Evolutionary conservation across 1,140 invertebrate species (phyloP).

Genomic region (Drosophila serrata): DNA sequence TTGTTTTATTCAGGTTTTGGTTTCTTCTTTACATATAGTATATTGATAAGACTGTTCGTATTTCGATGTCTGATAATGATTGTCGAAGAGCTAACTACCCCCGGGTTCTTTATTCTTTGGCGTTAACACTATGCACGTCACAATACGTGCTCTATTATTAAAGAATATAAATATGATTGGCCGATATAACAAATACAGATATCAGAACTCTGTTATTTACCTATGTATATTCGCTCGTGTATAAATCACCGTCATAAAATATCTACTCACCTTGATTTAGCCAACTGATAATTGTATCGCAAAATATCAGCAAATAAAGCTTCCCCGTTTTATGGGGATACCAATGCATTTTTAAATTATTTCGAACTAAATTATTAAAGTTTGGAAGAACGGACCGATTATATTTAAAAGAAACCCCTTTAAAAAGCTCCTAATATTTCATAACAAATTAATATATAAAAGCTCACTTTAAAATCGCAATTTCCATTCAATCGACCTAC

Average conservation of each 20-base stretch:
- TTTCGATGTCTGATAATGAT: conserved; percentile 28
- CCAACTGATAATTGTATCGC: conserved; percentile 20
- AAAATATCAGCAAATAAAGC: conserved; percentile 13
- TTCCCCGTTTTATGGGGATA: conserved; percentile 18
- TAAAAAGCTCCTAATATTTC: too few species aligned
- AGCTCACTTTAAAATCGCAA: neutral
- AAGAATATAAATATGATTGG: conserved; percentile 3
- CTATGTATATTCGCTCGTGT: neutral
- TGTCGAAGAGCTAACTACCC: conserved; percentile 2
- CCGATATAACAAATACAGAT: conserved; percentile 12
- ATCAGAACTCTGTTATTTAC: conserved; percentile 5
- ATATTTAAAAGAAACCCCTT: neutral
- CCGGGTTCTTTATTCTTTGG: neutral
- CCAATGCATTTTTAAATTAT: neutral
- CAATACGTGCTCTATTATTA: conserved; percentile 19
- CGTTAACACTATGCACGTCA: conserved; percentile 10
- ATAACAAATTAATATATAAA: too few species aligned
- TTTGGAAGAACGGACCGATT: neutral
- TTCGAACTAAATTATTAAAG: neutral
- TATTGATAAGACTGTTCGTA: conserved; percentile 20
- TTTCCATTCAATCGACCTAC: conserved; percentile 4
- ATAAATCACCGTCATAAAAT: conserved; percentile 12
- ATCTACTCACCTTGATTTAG: conserved; percentile 17
- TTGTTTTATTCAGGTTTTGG: conserved; percentile 20
- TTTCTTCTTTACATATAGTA: conserved; percentile 17